Base-by-base conservation (phyloP, 2,797 vertebrate species). In the Channallabes apus region DNA sequence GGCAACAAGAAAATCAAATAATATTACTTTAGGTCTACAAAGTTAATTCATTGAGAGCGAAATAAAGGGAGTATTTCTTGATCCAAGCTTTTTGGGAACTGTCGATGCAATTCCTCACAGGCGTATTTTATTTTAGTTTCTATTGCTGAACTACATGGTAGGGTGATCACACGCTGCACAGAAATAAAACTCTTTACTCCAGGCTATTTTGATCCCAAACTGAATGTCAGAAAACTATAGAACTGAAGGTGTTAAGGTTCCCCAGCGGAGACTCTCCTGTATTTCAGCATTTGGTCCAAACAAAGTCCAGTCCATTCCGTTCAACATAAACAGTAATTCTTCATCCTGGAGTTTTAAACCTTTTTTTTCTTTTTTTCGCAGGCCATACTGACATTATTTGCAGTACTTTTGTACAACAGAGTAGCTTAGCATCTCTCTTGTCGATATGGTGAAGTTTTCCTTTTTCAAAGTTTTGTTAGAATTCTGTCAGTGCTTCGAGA, bases 141-240 rank as follows among this genome's bases (percentile, higher is more conserved):
- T 61, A 58, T 78, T 59, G 64, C 78, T 64, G 80, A 64, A 69
- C 77, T 54, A 41, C 77, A 77, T 32, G 18, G 58, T 65, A 78
- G 20, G 89, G 89, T 90, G 82, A 88, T 91, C 88, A 89, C 71
- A 88, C 81, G 80, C 20, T 27, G 79, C 88, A 92, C 88, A 92
- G 88, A 93, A 93, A 93, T 92, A 87, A 92, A 92, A 93, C 93
- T 91, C 91, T 83, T 89, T 90, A 90, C 91, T 90, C 88, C 76
- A 41, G 89, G 89, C 84, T 92, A 89, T 90, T 87, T 92, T 91
- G 82, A 88, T 91, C 46, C 59, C 87, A 90, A 87, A 84, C 56
- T 82, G 77, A 67, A 46, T 82, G 72, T 20, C 27, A 38, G 14
- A 67, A 72, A 79, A 83, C 73, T 51, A 59, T 62, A 72, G 46